These are phyloP conservation scores for Dioctria rufipes DNA, from an alignment of 2,888 invertebrate genomes.

Conservation along the genomic window DNA sequence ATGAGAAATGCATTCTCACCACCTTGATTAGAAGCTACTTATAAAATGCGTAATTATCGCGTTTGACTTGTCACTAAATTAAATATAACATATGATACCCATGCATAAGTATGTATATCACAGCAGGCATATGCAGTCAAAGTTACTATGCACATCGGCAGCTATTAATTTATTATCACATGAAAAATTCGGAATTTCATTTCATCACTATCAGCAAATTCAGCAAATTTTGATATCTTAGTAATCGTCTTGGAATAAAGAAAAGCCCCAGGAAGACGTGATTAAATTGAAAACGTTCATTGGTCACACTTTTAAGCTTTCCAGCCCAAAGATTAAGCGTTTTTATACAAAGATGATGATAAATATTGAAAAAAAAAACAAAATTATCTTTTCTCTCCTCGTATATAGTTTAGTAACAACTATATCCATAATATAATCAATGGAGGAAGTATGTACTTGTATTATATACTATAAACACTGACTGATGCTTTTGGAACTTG, in stretches of 20 bases:
- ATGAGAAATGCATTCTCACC: neutral
- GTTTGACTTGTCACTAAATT: no score
- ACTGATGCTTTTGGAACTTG: constrained; percentile 13
- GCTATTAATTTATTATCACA: neutral
- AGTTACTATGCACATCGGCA: neutral
- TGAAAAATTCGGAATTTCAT: constrained; percentile 10
- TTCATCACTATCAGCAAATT: constrained; percentile 32
- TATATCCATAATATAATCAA: neutral
- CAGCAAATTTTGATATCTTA: constrained; percentile 20
- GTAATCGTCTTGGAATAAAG: constrained; percentile 35
- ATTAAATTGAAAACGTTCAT: constrained; percentile 37
- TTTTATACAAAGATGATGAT: neutral
- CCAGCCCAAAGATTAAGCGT: constrained; percentile 9
- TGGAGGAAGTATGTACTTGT: neutral
- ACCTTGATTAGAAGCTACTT: neutral
- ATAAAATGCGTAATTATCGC: neutral
- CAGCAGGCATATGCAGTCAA: neutral
- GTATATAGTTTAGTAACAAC: neutral
- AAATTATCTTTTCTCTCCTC: neutral
- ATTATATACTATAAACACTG: neutral
- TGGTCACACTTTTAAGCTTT: constrained; percentile 21
- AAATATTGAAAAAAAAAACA: neutral
- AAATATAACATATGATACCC: no score
- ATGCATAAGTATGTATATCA: no score
- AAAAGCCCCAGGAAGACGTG: constrained; percentile 48